Base-by-base conservation (phyloP, 2,888 invertebrate species). In the Chymomyza procnemis region DNA sequence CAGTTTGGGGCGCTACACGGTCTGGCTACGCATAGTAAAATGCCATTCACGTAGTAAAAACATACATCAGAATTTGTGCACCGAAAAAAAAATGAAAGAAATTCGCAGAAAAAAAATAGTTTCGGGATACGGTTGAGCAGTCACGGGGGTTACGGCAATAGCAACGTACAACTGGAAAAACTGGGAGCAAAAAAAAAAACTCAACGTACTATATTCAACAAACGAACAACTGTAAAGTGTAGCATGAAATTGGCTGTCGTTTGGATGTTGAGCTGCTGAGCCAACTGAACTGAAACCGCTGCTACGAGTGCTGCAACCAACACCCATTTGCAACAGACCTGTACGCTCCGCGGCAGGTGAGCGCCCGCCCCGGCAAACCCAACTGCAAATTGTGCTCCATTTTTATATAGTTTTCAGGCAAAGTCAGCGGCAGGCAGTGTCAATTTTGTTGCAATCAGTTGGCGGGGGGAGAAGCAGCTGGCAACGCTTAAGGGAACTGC, bases 341-440 rank as follows among this genome's bases (percentile, higher is more conserved):
- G 68, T 68, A 68, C 63, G 64, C 65, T 65, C 63, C 34, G 34
- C 41, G 34, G 52, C 22, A 54, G 52, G 52, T 76, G 63, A 66
- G 67, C 63, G 30, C 14, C 21, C 69, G 67, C 63, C 41, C 14
- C 21, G 56, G 50, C 56, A 61, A 26, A 59, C 34, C 34, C 56
- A 72, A 69, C 69, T 70, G 71, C 76, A 82, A 85, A 85, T 85
- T 85, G 85, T 69, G 69, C 73, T 73, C 73, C 73, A 82, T 82
- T 82, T 83, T 74, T 81, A 76, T 78, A 71, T 80, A 75, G 81
- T 77, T 79, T 79, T 67, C 62, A 66, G 55, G 46, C 52, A 62
- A 52, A 12, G 54, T 61, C 61, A 60, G 50, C 71, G 63, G 70
- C 64, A 74, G 73, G 69, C 80, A 71, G 64, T 84, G 84, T 84